Percentiles rank a stretch among this genome's conserved stretches.
phyloP scores from a whole-genome alignment of 2,797 vertebrate species.

The Avahi laniger region DNA sequence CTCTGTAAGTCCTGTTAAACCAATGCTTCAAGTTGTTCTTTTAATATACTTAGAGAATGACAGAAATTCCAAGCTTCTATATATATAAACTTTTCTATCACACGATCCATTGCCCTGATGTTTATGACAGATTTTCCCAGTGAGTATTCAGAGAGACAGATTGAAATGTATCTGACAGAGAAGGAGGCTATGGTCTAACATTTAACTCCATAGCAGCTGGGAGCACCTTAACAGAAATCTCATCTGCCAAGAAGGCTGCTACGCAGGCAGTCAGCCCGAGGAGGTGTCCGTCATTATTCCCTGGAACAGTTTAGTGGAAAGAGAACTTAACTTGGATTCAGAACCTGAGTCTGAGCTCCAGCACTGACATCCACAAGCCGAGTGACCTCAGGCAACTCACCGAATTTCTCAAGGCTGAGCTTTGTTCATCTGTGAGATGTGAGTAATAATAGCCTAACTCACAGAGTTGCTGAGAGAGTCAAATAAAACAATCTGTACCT shows the following conservation, averaged over 20 bases:
- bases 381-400: neutral
- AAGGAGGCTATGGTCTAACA: neutral
- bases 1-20: neutral
- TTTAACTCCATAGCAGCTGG: neutral
- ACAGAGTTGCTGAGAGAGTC: neutral
- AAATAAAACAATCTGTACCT: neutral
- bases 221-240: neutral
- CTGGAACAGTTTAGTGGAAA: neutral
- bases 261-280: neutral
- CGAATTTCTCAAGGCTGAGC: neutral
- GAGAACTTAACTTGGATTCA: neutral
- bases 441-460: neutral
- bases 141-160: neutral
- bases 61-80: neutral
- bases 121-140: neutral
- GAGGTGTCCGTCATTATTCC: neutral
- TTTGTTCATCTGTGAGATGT: neutral
- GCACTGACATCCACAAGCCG: neutral
- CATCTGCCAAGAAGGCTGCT: neutral
- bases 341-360: neutral
- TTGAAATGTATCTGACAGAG: neutral
- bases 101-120: neutral
- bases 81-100: neutral
- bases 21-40: neutral
- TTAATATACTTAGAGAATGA: neutral